phyloP scores from a whole-genome alignment of 2,797 vertebrate genomes.

The Propithecus deckenii region DNA sequence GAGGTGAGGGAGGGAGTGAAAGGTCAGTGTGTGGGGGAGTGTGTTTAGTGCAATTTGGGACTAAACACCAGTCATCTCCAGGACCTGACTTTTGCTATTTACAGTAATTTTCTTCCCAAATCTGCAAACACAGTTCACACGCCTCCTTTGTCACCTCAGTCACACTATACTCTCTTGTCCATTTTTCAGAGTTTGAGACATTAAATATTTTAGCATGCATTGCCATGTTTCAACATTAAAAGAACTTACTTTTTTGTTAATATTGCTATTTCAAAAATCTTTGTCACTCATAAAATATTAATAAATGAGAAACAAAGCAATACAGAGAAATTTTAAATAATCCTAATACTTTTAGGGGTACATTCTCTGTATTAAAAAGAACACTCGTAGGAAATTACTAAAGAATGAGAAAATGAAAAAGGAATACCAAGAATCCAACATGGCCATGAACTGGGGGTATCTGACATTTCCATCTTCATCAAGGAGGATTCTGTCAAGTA shows the following conservation, averaged over 20 bases:
- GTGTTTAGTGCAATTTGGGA: not conserved
- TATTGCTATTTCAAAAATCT: not conserved
- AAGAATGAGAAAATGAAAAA: slow-evolving; percentile 67
- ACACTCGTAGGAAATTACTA: slow-evolving; percentile 47
- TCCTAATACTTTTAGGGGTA: slow-evolving; percentile 3
- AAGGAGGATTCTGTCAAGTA: slow-evolving; percentile 89
- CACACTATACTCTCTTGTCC: not conserved
- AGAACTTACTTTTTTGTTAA: not conserved
- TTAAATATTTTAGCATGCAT: not conserved
- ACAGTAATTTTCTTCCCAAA: not conserved
- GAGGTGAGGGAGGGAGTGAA: not conserved
- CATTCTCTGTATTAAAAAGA: slow-evolving; percentile 65
- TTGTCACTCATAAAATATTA: slow-evolving; percentile 23
- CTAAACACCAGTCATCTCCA: not conserved
- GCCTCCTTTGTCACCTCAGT: not conserved
- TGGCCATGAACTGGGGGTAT: slow-evolving; percentile 78
- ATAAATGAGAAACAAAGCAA: slow-evolving; percentile 24
- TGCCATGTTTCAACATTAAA: not conserved
- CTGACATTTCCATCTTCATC: slow-evolving; percentile 89
- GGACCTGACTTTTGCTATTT: not conserved
- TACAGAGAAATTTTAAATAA: slow-evolving; percentile 44
- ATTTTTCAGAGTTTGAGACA: not conserved
- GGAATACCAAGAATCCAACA: slow-evolving; percentile 79
- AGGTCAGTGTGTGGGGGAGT: not conserved
- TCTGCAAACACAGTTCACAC: not conserved